A percentile compares a stretch with the other conserved stretches of the same genome.
Conservation (phyloP, 2,113 vertebrate species). For the Rattus rattus region DNA sequence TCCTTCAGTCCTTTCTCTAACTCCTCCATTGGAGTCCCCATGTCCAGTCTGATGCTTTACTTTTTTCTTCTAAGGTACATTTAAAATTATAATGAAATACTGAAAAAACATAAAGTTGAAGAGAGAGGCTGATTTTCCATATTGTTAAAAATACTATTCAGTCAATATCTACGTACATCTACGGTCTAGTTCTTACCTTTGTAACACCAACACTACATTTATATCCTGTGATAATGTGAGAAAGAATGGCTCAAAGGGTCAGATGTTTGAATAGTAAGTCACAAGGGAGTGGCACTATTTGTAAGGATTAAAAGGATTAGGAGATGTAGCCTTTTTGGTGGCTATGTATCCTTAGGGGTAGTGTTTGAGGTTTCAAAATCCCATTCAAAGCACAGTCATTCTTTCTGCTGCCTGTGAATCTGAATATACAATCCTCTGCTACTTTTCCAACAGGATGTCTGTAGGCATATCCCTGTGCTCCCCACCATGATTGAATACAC, state of each 20-base stretch:
- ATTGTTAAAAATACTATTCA: not conserved
- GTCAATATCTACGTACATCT: not conserved
- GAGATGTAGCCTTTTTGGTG: not conserved
- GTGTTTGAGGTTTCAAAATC: not conserved
- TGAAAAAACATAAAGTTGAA: not conserved
- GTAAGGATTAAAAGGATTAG: not conserved
- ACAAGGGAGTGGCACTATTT: not conserved
- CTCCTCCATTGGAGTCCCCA: too few species aligned
- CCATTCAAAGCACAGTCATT: not conserved
- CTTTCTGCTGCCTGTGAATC: not conserved
- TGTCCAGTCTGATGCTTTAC: too few species aligned
- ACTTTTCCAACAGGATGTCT: not conserved
- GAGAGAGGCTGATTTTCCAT: not conserved
- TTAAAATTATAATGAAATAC: constrained; percentile 7
- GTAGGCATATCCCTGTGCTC: not conserved
- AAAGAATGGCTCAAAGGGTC: not conserved
- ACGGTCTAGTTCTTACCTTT: not conserved
- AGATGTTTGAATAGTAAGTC: not conserved
- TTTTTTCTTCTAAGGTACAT: not conserved
- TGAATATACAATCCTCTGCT: not conserved
- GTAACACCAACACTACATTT: not conserved
- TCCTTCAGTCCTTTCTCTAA: too few species aligned
- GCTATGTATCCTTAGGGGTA: not conserved
- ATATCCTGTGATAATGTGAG: not conserved
- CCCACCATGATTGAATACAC: not conserved